These are phyloP conservation scores for Drosophila lacicola DNA, from an alignment of 2,888 invertebrate species.

Conservation along the genomic window DNA sequence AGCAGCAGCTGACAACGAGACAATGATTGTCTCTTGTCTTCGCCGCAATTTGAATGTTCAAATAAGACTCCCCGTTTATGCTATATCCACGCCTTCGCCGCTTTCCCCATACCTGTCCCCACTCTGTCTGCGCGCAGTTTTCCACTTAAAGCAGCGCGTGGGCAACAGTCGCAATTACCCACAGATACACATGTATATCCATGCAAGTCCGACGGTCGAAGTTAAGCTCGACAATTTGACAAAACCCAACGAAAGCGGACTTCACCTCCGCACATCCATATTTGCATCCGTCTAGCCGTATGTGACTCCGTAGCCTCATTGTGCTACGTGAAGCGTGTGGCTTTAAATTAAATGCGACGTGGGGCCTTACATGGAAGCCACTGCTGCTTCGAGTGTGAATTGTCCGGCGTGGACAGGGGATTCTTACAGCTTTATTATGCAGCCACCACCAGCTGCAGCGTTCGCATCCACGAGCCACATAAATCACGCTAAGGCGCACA, in stretches of 20 bases:
- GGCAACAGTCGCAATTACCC: constrained; percentile 19
- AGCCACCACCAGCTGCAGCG: constrained; percentile 33
- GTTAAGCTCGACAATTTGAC: constrained; percentile 49
- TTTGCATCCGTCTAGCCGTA: constrained; percentile 18
- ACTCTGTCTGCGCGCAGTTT: constrained; percentile 51
- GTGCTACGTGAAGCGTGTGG: constrained; percentile 49
- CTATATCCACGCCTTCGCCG: constrained; percentile 36
- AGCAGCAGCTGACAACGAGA: constrained; percentile 39
- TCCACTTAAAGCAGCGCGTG: constrained; percentile 47
- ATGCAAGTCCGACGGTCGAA: constrained; percentile 10
- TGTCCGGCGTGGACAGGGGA: constrained; percentile 27
- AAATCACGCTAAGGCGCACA: constrained; percentile 45
- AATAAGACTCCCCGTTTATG: constrained; percentile 52
- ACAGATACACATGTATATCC: background rate
- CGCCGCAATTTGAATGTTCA: constrained; percentile 71
- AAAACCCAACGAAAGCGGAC: constrained; percentile 21
- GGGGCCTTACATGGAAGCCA: constrained; percentile 27
- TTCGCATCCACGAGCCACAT: constrained; percentile 21
- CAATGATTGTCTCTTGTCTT: constrained; percentile 66
- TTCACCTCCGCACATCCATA: background rate
- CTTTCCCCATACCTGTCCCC: background rate
- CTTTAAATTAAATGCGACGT: constrained; percentile 69
- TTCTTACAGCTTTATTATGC: constrained; percentile 51
- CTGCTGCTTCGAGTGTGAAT: constrained; percentile 61
- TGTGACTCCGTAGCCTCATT: constrained; percentile 7